Evolutionary conservation across 53 echinoderm and acorn worm species (phyloP).

Genomic region (Holothuria leucospilota): DNA sequence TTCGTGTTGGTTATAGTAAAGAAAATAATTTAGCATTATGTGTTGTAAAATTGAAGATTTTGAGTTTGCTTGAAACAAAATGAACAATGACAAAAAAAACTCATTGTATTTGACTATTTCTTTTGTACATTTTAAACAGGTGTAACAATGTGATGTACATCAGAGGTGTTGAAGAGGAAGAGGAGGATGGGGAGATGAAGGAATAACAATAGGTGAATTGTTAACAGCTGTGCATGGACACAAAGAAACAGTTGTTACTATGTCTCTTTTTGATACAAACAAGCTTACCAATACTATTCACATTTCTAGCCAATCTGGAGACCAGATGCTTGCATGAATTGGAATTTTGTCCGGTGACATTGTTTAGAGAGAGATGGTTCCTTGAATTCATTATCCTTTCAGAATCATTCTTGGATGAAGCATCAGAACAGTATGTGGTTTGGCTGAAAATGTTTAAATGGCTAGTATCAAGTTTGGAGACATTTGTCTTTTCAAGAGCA

Average conservation of each 20-base stretch:
- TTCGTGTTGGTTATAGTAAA: no score
- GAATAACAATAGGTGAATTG: slow-evolving; percentile 65
- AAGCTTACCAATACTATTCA: not conserved
- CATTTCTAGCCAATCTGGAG: not conserved
- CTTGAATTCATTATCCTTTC: no score
- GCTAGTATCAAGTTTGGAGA: not conserved
- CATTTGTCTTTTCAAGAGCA: no score
- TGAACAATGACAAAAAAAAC: no score
- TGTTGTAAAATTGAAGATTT: no score
- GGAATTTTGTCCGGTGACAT: no score
- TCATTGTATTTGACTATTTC: no score
- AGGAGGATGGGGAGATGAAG: slow-evolving; percentile 99
- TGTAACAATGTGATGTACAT: slow-evolving; percentile 99
- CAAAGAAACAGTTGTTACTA: not conserved
- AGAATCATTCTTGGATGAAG: no score
- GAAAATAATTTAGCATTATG: no score
- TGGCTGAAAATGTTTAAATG: not conserved
- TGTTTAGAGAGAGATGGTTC: no score
- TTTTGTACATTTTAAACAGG: slow-evolving; percentile 32
- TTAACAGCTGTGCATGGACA: not conserved
- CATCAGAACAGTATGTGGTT: not conserved
- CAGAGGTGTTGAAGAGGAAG: slow-evolving; percentile 96
- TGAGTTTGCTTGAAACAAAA: no score
- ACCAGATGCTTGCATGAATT: no score
- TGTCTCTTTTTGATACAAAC: not conserved